These are phyloP conservation scores for Fulmarus glacialis DNA, from an alignment of 2,113 vertebrate species.

Conservation along the genomic window DNA sequence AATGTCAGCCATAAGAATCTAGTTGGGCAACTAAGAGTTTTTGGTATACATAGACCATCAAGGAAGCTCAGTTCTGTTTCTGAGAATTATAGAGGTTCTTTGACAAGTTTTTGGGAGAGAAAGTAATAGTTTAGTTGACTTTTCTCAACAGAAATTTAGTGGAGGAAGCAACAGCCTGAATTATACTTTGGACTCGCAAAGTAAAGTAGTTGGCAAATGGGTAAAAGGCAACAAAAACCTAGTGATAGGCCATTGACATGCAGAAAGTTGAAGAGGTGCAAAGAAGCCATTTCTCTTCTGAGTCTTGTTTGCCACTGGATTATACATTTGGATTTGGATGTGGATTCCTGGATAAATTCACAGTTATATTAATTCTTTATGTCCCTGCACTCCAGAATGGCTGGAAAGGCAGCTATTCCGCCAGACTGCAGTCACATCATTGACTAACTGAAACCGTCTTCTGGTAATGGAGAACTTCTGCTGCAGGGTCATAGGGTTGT, in stretches of 20 bases:
- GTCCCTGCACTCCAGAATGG: not conserved
- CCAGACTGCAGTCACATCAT: not conserved
- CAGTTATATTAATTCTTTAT: not conserved
- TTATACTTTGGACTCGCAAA: fast-evolving
- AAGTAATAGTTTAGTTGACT: not conserved
- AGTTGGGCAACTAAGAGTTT: not conserved
- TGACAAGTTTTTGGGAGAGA: not conserved
- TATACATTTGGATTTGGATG: not conserved
- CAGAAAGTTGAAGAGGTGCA: not conserved
- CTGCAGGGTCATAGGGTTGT: not conserved
- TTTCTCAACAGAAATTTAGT: not conserved
- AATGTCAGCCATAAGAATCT: not conserved
- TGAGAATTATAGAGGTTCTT: not conserved
- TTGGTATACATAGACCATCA: not conserved
- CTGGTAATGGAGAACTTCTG: not conserved
- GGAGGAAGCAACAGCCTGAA: not conserved
- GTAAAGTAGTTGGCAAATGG: not conserved
- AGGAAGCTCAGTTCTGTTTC: not conserved
- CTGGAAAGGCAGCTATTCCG: not conserved
- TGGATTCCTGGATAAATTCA: not conserved
- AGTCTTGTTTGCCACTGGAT: not conserved
- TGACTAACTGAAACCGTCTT: not conserved
- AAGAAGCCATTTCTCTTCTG: not conserved
- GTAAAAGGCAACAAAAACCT: not conserved
- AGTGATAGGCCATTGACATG: not conserved